Evolutionary conservation across 2,113 vertebrate genomes (phyloP).

Genomic region (Solea senegalensis): DNA sequence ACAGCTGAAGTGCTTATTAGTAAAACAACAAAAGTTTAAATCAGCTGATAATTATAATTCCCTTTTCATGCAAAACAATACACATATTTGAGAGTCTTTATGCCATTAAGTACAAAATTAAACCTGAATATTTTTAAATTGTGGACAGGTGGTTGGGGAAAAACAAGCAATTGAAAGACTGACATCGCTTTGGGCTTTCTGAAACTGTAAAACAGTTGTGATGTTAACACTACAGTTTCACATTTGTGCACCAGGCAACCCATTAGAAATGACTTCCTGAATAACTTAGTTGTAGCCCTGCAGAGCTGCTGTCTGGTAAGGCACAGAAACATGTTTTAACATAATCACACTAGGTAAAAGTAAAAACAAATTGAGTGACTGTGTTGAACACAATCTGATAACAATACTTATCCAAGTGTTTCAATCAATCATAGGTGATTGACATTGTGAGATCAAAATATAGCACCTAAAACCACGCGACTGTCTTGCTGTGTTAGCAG

Average conservation of each 20-base stretch:
- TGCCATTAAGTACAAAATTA: too few relatives aligned
- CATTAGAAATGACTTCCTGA: not conserved
- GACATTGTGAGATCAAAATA: not conserved
- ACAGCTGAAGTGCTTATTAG: not conserved
- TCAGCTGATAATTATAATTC: not conserved
- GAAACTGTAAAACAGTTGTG: too few relatives aligned
- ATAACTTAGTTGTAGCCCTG: not conserved
- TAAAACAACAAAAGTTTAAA: not conserved
- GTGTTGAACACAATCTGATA: constrained; percentile 7
- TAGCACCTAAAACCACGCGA: not conserved
- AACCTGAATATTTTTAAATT: too few relatives aligned
- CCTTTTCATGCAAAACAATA: not conserved
- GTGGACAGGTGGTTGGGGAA: too few relatives aligned
- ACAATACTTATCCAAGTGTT: not conserved
- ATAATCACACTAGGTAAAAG: not conserved
- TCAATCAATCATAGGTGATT: not conserved
- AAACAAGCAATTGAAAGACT: too few relatives aligned
- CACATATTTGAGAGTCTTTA: too few relatives aligned
- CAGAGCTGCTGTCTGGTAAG: not conserved
- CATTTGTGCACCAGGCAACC: not conserved
- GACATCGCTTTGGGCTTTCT: too few relatives aligned
- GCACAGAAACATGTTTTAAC: not conserved
- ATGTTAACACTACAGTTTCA: too few relatives aligned
- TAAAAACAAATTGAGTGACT: not conserved
- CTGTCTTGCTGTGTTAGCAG: not conserved